These are phyloP conservation scores for Drosophila niveifrons DNA, from an alignment of 2,888 invertebrate genomes.

Conservation along the genomic window DNA sequence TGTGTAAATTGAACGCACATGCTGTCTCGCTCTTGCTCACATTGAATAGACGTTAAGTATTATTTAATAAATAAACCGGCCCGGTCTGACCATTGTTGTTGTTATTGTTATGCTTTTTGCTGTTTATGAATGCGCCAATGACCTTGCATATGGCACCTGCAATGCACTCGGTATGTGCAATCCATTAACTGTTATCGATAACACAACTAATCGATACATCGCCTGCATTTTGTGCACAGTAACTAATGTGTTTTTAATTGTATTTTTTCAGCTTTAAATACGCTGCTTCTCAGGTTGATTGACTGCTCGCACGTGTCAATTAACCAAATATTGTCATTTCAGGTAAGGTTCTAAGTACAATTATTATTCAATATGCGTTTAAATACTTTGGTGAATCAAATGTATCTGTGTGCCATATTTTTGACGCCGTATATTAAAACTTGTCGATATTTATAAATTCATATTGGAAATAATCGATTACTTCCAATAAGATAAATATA, in stretches of 20 bases:
- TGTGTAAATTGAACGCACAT: conserved; percentile 30
- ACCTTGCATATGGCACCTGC: conserved; percentile 55
- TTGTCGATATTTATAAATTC: not conserved
- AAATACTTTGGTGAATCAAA: not conserved
- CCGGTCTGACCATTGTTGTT: conserved; percentile 27
- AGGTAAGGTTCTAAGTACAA: conserved; percentile 34
- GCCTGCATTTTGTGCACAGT: not conserved
- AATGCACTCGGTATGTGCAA: conserved; percentile 11
- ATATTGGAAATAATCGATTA: not conserved
- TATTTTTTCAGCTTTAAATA: conserved; percentile 27
- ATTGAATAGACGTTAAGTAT: conserved; percentile 40
- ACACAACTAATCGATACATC: conserved; percentile 30
- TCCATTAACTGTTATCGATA: conserved; percentile 33
- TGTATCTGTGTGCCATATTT: not conserved
- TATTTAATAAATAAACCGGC: conserved; percentile 62
- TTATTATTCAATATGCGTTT: not conserved
- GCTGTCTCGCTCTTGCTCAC: conserved; percentile 44
- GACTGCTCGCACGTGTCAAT: conserved; percentile 48
- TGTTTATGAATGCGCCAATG: conserved; percentile 41
- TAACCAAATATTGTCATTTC: conserved; percentile 39
- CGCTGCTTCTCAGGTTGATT: conserved; percentile 31
- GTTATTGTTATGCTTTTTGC: conserved; percentile 33
- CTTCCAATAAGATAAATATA: too few species aligned
- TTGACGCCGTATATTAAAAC: not conserved
- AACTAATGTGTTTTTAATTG: conserved; percentile 10